A percentile compares a stretch with the other conserved stretches of the same genome.
Evolutionary conservation across 2,113 vertebrate genomes (phyloP).

Genomic region (Lepisosteus oculatus): DNA sequence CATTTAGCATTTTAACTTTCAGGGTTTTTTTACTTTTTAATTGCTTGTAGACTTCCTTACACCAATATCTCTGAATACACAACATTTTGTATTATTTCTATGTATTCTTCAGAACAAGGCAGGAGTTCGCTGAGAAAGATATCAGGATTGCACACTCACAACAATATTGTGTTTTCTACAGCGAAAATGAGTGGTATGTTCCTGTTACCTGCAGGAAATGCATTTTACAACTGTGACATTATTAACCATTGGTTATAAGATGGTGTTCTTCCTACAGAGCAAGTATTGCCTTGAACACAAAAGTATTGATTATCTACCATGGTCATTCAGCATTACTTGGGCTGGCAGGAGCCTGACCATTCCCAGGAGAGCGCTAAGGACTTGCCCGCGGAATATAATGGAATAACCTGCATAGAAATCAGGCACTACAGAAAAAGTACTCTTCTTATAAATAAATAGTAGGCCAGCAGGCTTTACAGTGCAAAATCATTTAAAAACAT

Average conservation of each 20-base stretch:
- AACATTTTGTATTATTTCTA: neutral
- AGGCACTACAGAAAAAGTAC: neutral
- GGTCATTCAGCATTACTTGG: neutral
- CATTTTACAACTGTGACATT: neutral
- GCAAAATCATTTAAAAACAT: too few relatives aligned
- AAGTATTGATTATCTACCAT: constrained; percentile 6
- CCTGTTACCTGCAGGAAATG: neutral
- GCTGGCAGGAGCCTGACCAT: neutral
- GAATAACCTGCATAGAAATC: neutral
- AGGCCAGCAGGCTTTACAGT: neutral
- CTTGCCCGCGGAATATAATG: neutral
- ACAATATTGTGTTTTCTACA: neutral
- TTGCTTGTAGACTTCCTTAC: neutral
- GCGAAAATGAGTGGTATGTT: neutral
- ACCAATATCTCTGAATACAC: neutral
- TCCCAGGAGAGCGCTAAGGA: constrained; percentile 8
- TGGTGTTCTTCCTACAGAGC: neutral
- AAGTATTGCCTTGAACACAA: neutral
- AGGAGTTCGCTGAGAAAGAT: neutral
- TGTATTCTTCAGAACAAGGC: neutral
- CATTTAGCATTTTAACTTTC: neutral
- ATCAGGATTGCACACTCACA: neutral
- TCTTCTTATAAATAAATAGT: neutral
- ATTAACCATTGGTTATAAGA: neutral
- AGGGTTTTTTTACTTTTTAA: neutral